A percentile compares a stretch with the other conserved stretches of the same genome.
These are phyloP conservation scores for Pelusios castaneus DNA, from an alignment of 2,113 vertebrate species.

Conservation along the genomic window DNA sequence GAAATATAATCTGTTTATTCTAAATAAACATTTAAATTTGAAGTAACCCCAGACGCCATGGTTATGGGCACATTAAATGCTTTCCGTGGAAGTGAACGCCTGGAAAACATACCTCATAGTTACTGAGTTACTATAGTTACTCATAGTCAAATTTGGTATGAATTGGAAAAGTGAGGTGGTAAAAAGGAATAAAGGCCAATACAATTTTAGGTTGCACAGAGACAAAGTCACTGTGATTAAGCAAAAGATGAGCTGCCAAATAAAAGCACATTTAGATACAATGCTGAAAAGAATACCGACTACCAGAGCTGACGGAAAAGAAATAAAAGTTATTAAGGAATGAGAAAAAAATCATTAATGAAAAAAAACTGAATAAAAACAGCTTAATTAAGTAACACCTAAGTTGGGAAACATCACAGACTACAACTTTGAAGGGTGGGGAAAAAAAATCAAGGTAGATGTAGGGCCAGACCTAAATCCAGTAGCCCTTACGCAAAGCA, in stretches of 20 bases:
- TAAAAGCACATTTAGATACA: background rate
- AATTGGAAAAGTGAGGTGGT: accelerated
- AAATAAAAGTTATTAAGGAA: background rate
- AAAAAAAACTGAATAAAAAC: background rate
- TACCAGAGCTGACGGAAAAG: background rate
- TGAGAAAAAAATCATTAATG: background rate
- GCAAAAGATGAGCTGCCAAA: accelerated
- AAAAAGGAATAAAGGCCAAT: accelerated
- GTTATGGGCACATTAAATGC: background rate
- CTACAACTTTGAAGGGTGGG: background rate
- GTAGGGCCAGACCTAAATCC: background rate
- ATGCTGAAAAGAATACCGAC: background rate
- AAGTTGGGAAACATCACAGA: background rate
- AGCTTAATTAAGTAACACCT: background rate
- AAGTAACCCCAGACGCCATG: background rate
- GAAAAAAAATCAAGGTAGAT: background rate
- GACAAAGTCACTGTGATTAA: accelerated
- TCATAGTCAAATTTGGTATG: accelerated
- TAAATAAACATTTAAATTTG: background rate
- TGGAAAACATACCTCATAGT: background rate
- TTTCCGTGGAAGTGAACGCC: background rate
- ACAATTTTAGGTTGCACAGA: background rate
- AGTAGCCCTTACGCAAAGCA: background rate
- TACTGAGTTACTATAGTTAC: too few species aligned
- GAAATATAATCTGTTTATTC: background rate